Evolutionary conservation across 2,113 vertebrate genomes (phyloP).

Genomic region (Syngnathus floridae): DNA sequence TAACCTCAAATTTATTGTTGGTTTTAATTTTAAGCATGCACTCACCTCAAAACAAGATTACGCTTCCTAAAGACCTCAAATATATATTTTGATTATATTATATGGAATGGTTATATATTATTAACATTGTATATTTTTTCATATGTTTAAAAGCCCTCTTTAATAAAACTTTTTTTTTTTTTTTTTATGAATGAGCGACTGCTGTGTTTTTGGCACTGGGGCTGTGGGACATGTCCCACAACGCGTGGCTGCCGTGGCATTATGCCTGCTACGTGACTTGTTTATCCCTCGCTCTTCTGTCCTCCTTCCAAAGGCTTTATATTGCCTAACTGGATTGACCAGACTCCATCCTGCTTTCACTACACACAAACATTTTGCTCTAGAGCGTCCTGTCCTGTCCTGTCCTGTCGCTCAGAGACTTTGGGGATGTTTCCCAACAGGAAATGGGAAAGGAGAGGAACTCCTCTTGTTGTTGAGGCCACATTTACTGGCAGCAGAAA

Average conservation of each 20-base stretch:
- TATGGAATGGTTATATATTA: no score
- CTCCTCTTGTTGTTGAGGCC: conserved; percentile 48
- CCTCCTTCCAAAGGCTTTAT: background rate
- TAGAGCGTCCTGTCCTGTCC: conserved; percentile 7
- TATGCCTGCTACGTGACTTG: conserved; percentile 13
- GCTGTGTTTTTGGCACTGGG: background rate
- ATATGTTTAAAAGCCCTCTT: background rate
- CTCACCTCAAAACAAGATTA: background rate
- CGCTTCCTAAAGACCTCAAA: no score
- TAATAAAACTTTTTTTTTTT: background rate
- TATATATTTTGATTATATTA: no score
- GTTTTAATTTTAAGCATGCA: no score
- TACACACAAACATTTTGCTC: background rate
- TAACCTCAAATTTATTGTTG: no score
- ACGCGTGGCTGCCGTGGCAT: conserved; percentile 14
- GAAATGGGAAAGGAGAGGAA: conserved; percentile 17
- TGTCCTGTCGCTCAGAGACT: conserved; percentile 13
- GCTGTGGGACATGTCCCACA: conserved; percentile 40
- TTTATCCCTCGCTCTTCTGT: conserved; percentile 37
- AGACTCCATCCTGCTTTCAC: conserved; percentile 21
- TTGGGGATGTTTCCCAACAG: background rate
- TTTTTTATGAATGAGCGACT: conserved; percentile 2
- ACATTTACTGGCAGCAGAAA: conserved; percentile 54
- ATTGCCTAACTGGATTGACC: conserved; percentile 43
- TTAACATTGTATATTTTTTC: background rate